phyloP scores from a whole-genome alignment of 1,140 invertebrate species.

The Lycorma delicatula region DNA sequence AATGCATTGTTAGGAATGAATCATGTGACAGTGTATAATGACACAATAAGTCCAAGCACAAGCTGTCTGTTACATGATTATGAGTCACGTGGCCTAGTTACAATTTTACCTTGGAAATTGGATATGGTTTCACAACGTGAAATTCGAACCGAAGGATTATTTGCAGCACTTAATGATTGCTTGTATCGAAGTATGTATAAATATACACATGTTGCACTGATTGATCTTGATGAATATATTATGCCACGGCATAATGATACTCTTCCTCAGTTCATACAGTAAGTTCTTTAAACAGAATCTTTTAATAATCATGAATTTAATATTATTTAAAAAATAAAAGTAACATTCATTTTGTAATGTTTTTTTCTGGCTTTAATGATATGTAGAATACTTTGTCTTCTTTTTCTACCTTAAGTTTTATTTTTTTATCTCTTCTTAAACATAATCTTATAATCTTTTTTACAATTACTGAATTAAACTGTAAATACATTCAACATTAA shows the following conservation, averaged over 20 bases:
- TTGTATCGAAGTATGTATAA: constrained; percentile 80
- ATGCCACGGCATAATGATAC: constrained; percentile 69
- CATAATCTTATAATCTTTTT: too few relatives aligned
- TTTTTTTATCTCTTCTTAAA: too few relatives aligned
- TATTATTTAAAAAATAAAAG: too few relatives aligned
- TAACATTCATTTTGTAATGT: too few relatives aligned
- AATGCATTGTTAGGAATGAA: constrained; percentile 76
- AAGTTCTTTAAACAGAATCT: too few relatives aligned
- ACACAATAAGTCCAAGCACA: constrained; percentile 71
- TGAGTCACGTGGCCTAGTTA: constrained; percentile 52
- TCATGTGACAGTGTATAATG: constrained; percentile 89
- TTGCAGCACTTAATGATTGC: constrained; percentile 89
- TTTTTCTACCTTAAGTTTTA: too few relatives aligned
- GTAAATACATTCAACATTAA: too few relatives aligned
- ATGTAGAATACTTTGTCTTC: too few relatives aligned
- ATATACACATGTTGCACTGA: constrained; percentile 69
- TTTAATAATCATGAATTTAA: too few relatives aligned
- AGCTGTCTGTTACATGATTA: constrained; percentile 68
- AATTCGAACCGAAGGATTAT: constrained; percentile 84
- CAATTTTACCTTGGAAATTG: constrained; percentile 79
- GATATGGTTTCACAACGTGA: constrained; percentile 83
- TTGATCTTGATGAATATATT: constrained; percentile 88
- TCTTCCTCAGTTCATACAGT: constrained; percentile 53
- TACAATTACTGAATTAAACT: too few relatives aligned
- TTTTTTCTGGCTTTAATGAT: too few relatives aligned